phyloP scores from a whole-genome alignment of 2,797 vertebrate genomes.

The Lateolabrax maculatus region DNA sequence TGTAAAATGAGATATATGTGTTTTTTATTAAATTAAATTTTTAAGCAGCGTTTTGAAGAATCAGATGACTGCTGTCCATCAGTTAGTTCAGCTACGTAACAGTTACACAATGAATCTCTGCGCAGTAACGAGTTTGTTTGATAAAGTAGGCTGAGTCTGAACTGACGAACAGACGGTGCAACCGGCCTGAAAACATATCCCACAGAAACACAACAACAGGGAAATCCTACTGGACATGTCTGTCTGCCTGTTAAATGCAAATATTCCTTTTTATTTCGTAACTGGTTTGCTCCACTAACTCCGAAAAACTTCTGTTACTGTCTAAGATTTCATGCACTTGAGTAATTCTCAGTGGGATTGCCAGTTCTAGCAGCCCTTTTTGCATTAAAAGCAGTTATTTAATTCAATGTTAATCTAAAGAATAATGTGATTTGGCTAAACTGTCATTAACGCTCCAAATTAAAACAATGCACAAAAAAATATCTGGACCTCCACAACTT shows the following conservation, averaged over 20 bases:
- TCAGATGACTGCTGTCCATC: too few species aligned
- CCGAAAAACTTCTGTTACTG: too few species aligned
- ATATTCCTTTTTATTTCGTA: too few species aligned
- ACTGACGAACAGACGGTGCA: slow-evolving; percentile 5
- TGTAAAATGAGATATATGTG: too few species aligned
- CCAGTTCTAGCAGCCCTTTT: neutral
- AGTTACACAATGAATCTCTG: too few species aligned
- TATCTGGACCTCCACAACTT: too few species aligned
- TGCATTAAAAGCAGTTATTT: neutral
- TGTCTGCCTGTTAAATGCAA: neutral
- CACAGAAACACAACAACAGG: neutral
- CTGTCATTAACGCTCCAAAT: neutral
- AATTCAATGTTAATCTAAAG: neutral
- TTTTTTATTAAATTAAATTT: too few species aligned
- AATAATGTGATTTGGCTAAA: neutral
- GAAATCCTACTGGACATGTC: neutral
- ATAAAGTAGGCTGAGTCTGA: neutral
- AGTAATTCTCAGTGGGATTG: neutral
- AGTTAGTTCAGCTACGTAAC: neutral
- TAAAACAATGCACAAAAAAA: too few species aligned
- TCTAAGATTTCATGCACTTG: too few species aligned
- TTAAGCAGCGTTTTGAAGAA: too few species aligned
- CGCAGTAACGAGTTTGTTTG: neutral
- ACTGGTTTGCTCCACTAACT: neutral
- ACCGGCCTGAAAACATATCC: neutral